Evolutionary conservation across 2,888 invertebrate genomes (phyloP).

Genomic region (Ectropis crepuscularia): DNA sequence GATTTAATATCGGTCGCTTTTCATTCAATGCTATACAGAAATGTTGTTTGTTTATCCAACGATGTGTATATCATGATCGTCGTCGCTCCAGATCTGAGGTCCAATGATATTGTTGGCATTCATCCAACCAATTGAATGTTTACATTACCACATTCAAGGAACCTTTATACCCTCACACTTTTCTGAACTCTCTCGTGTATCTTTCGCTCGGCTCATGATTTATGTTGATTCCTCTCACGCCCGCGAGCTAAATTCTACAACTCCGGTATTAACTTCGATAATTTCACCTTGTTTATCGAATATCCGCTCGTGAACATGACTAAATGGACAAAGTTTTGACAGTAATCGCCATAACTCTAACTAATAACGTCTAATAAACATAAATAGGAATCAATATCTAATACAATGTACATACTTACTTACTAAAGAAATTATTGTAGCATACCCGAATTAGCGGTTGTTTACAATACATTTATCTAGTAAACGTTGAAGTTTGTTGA

Average conservation of each 20-base stretch:
- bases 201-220: slow-evolving; percentile 39
- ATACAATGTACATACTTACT: slow-evolving; percentile 9
- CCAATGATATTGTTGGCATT: slow-evolving; percentile 55
- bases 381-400: slow-evolving; percentile 33
- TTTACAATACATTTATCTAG: slow-evolving; percentile 2
- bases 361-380: slow-evolving; percentile 25
- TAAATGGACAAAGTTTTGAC: slow-evolving; percentile 59
- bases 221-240: slow-evolving; percentile 35
- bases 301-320: slow-evolving; percentile 53
- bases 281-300: slow-evolving; percentile 51
- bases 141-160: slow-evolving; percentile 21
- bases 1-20: background rate
- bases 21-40: background rate
- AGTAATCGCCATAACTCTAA: slow-evolving; percentile 56
- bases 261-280: slow-evolving; percentile 51
- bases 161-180: slow-evolving; percentile 28
- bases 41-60: slow-evolving; percentile 2
- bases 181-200: slow-evolving; percentile 27
- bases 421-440: slow-evolving; percentile 15
- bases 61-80: slow-evolving; percentile 19
- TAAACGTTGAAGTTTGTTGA: slow-evolving; percentile 19
- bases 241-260: slow-evolving; percentile 39
- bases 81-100: slow-evolving; percentile 1
- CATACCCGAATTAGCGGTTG: slow-evolving; percentile 1
- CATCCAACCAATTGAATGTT: slow-evolving; percentile 51